These are phyloP conservation scores for Cyaniris semiargus DNA, from an alignment of 2,888 invertebrate genomes.

Conservation along the genomic window DNA sequence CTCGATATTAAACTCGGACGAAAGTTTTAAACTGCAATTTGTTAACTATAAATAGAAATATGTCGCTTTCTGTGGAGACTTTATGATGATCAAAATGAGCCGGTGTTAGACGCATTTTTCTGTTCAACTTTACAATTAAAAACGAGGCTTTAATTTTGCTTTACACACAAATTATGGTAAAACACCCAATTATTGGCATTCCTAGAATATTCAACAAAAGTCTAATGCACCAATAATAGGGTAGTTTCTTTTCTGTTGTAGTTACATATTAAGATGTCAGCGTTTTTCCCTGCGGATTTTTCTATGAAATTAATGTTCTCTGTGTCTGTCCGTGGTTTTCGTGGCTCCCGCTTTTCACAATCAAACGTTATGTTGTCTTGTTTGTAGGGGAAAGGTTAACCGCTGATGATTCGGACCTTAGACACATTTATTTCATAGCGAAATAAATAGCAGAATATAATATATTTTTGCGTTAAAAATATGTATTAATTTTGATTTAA, in stretches of 20 bases:
- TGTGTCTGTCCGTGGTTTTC: slow-evolving; percentile 16
- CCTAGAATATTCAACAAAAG: neutral
- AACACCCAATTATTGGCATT: neutral
- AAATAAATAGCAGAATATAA: neutral
- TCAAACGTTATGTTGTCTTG: neutral
- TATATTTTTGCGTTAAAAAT: neutral
- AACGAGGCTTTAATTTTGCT: neutral
- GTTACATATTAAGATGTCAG: neutral
- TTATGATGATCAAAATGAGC: slow-evolving; percentile 9
- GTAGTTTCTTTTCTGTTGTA: neutral
- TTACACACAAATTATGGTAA: neutral
- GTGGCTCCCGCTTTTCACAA: neutral
- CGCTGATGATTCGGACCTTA: slow-evolving; percentile 10
- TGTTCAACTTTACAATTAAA: neutral
- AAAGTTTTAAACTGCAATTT: slow-evolving; percentile 21
- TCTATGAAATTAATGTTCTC: neutral
- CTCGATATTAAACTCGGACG: slow-evolving; percentile 1
- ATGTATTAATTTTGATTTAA: too few relatives aligned
- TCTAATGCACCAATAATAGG: neutral
- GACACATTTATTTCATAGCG: neutral
- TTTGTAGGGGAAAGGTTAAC: neutral
- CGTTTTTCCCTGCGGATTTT: neutral
- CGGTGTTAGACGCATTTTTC: neutral
- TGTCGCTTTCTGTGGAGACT: slow-evolving; percentile 29
- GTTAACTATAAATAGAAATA: slow-evolving; percentile 27